Percentiles rank a stretch among this genome's conserved stretches.
These are phyloP conservation scores for Trichoplusia ni DNA, from an alignment of 1,140 invertebrate species.

Conservation along the genomic window DNA sequence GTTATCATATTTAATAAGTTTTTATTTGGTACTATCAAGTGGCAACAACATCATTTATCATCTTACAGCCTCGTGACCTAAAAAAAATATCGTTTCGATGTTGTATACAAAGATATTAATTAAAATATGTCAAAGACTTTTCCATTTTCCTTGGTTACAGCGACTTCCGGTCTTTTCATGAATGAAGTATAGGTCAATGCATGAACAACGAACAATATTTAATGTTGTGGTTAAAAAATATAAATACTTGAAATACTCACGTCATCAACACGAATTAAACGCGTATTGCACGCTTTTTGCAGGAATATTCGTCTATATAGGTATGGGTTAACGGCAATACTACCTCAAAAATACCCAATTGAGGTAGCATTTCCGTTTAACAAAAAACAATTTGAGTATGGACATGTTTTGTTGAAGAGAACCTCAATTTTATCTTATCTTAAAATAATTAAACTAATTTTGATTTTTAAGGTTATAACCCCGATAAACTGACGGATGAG, in stretches of 20 bases:
- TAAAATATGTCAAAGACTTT: background rate
- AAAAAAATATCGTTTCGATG: slow-evolving; percentile 45
- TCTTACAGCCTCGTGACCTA: slow-evolving; percentile 72
- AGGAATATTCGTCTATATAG: too few species aligned
- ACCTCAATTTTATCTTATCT: slow-evolving; percentile 24
- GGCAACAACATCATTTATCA: slow-evolving; percentile 70
- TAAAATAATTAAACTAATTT: slow-evolving; percentile 32
- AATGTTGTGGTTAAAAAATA: too few species aligned
- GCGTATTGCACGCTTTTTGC: too few species aligned
- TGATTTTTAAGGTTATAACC: slow-evolving; percentile 36
- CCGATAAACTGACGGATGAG: slow-evolving; percentile 27
- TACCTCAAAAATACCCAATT: too few species aligned
- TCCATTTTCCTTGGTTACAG: background rate
- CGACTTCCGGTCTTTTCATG: too few species aligned
- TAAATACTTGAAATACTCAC: too few species aligned
- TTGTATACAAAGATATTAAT: slow-evolving; percentile 6
- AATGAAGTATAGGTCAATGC: too few species aligned
- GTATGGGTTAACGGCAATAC: too few species aligned
- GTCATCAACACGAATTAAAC: too few species aligned
- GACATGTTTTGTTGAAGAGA: slow-evolving; percentile 10
- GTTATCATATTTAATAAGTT: slow-evolving; percentile 57
- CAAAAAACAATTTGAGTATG: too few species aligned
- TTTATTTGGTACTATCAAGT: slow-evolving; percentile 72
- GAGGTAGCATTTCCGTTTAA: background rate
- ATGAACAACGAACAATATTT: too few species aligned